Conservation (phyloP, 2,888 invertebrate genomes). For the Colletes collaris region DNA sequence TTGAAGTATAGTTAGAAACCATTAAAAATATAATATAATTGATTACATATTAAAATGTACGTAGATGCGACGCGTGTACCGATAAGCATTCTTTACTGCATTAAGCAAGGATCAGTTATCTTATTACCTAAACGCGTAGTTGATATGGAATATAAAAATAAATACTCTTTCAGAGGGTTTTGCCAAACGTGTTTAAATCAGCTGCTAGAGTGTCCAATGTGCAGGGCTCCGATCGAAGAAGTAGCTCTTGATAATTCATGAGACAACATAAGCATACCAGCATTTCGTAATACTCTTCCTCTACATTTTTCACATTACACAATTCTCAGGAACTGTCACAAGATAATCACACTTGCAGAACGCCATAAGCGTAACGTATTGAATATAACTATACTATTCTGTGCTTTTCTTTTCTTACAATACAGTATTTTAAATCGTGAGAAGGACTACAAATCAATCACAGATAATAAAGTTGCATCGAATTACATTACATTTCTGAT, state of each 20-base stretch:
- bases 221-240: slow-evolving; percentile 88
- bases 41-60: too few species aligned
- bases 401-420: slow-evolving; percentile 68
- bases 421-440: slow-evolving; percentile 67
- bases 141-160: slow-evolving; percentile 29
- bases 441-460: slow-evolving; percentile 40
- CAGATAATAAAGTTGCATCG: slow-evolving; percentile 36
- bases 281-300: slow-evolving; percentile 63
- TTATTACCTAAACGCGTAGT: not conserved
- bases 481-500: slow-evolving; percentile 18
- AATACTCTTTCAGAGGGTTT: slow-evolving; percentile 87
- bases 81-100: too few species aligned
- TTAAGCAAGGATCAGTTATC: not conserved
- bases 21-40: too few species aligned
- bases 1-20: not conserved
- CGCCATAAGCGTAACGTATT: slow-evolving; percentile 29
- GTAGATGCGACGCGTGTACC: too few species aligned
- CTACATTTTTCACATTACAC: slow-evolving; percentile 57
- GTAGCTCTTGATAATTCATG: slow-evolving; percentile 83
- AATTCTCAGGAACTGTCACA: slow-evolving; percentile 59
- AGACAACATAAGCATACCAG: slow-evolving; percentile 73
- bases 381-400: slow-evolving; percentile 50
- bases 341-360: slow-evolving; percentile 65
- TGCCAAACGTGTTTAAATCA: slow-evolving; percentile 91
- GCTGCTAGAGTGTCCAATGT: slow-evolving; percentile 94